Percentiles rank a stretch among this genome's conserved stretches.
Conservation (phyloP, 2,888 invertebrate genomes). For the Gymnosoma rotundatum region DNA sequence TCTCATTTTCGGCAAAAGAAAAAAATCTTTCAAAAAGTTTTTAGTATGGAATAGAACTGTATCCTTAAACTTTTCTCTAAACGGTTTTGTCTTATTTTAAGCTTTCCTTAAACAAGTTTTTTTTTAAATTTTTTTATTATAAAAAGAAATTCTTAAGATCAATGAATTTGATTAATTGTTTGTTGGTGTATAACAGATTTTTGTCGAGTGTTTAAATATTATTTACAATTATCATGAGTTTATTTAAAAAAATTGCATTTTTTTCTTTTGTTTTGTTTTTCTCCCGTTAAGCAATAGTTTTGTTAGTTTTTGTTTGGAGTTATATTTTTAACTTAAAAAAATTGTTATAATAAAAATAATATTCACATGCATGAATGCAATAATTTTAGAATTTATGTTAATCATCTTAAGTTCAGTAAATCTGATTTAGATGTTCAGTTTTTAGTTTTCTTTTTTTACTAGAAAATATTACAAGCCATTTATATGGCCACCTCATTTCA, state of each 20-base stretch:
- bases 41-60: too few species aligned
- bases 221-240: slow-evolving; percentile 10
- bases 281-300: slow-evolving; percentile 48
- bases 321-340: slow-evolving; percentile 59
- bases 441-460: slow-evolving; percentile 3
- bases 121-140: too few species aligned
- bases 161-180: too few species aligned
- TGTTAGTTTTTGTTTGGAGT: slow-evolving; percentile 33
- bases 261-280: not conserved
- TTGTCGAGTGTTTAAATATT: not conserved
- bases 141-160: too few species aligned
- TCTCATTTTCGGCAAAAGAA: too few species aligned
- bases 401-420: slow-evolving; percentile 68
- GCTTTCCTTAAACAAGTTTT: too few species aligned
- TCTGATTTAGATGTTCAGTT: slow-evolving; percentile 66
- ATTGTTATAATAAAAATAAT: slow-evolving; percentile 57
- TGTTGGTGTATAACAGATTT: too few species aligned
- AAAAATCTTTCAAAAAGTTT: too few species aligned
- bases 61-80: too few species aligned
- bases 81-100: too few species aligned
- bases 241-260: not conserved
- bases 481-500: not conserved
- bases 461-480: not conserved
- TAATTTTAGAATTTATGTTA: slow-evolving; percentile 70
- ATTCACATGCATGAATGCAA: slow-evolving; percentile 67